Evolutionary conservation across 2,113 vertebrate species (phyloP), one percentile per base, ranked within the genome.

Genomic region (Cyanistes caeruleus): DNA sequence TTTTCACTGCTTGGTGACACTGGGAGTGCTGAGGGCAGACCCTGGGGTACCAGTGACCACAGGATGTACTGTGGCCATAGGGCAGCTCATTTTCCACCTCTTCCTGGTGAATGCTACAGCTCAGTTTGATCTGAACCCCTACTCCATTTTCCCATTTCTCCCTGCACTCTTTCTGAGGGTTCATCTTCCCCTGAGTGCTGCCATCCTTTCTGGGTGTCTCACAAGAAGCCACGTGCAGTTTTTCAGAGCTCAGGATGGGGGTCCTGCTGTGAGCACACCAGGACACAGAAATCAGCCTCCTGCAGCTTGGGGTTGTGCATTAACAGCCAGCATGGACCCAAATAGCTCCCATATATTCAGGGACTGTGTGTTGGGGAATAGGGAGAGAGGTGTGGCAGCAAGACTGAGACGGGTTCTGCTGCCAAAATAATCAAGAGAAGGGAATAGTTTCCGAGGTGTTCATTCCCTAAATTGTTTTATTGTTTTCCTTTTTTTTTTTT

Each of bases 401-500:
- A 69, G 33, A 28, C 76, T 67, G 88, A 93, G 92, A 92, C 89
- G 3, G 51, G 11, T 43, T 44, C 64, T 9, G 7, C 76, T 96
- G 96, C 92, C 95, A 96, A 90, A 92, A 76, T 90, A 95, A 94
- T 86, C 94, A 95, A 43, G 60, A 74, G 39, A 52, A 84, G 76
- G 70, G 80, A 93, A 90, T 93, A 81, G 68, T 93, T 96, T 96
- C 93, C 89, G 92, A 97, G 95, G 94, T 95, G 92, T 90, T 95
- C 64, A 62, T 92, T 92, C 86, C 93, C 86, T 90, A 70, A 86
- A 90, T 89, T 93, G 89, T 93, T 97, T 94, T 87, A 39, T 39
- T 39, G 39, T 39, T 39, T 39, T 39, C 39, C 28, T 3, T 15
- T 43, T 62, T 52, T 81, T 39, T 56, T 8, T 2, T 3, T 1